Conservation (phyloP, 2,888 invertebrate genomes). For the Bellardia bayeri region DNA sequence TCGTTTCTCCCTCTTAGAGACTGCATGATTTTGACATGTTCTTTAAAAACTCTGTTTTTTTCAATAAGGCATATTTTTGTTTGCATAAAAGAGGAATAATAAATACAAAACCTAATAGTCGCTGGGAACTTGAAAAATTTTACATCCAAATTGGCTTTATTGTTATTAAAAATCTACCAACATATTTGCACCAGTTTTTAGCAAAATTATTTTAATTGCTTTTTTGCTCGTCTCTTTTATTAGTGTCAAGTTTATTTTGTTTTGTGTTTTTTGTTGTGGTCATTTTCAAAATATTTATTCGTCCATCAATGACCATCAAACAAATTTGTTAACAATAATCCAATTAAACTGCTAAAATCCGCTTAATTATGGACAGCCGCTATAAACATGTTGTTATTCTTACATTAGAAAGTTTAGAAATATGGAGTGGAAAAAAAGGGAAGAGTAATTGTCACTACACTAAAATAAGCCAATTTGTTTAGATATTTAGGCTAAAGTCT, state of each 20-base stretch:
- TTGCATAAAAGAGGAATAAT: no score
- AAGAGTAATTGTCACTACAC: neutral
- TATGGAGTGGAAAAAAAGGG: neutral
- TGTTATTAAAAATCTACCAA: no score
- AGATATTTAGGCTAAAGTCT: no score
- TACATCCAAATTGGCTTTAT: no score
- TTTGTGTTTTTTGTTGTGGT: neutral
- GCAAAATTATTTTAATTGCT: neutral
- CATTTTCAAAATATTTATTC: neutral
- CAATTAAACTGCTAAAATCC: constrained; percentile 27
- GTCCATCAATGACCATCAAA: neutral
- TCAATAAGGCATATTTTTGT: no score
- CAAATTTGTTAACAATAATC: constrained; percentile 43
- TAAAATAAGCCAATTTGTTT: no score
- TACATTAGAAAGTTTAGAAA: neutral
- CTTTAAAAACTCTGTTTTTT: no score
- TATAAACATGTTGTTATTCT: neutral
- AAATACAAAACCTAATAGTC: no score
- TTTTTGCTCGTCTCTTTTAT: neutral
- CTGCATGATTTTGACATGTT: no score
- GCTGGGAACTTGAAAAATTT: no score
- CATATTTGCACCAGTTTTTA: neutral
- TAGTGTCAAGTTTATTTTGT: constrained; percentile 26
- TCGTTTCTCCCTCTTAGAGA: no score
- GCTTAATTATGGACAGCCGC: neutral